Conservation (phyloP, 2,113 vertebrate species). For the Rostratula benghalensis region DNA sequence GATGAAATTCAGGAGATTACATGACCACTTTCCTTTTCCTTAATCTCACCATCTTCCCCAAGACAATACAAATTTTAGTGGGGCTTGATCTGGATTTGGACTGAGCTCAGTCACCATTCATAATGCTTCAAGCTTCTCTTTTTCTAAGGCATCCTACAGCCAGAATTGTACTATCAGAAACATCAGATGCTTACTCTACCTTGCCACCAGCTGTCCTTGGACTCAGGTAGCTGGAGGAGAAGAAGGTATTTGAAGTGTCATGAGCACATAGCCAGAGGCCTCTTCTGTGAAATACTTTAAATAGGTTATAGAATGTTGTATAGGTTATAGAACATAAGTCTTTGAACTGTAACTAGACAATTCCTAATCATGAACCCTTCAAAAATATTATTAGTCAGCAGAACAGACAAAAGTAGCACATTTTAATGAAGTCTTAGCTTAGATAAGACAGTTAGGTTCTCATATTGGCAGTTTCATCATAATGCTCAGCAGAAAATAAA, state of each 20-base stretch:
- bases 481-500: not conserved
- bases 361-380: not conserved
- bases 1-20: not conserved
- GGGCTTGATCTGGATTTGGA: not conserved
- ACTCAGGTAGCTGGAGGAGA: not conserved
- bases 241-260: not conserved
- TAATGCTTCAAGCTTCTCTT: not conserved
- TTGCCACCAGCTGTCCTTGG: not conserved
- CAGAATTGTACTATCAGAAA: not conserved
- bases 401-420: not conserved
- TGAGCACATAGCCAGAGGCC: not conserved
- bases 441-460: not conserved
- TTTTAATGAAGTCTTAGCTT: not conserved
- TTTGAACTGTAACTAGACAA: not conserved
- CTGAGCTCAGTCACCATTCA: not conserved
- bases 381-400: not conserved
- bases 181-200: not conserved
- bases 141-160: not conserved
- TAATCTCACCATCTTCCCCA: not conserved
- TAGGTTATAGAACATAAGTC: not conserved
- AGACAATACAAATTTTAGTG: not conserved
- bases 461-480: not conserved
- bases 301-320: not conserved
- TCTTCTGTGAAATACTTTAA: not conserved
- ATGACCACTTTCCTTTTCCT: not conserved